Evolutionary conservation across 2,888 invertebrate species (phyloP).

Genomic region (Cataglyphis cursor): DNA sequence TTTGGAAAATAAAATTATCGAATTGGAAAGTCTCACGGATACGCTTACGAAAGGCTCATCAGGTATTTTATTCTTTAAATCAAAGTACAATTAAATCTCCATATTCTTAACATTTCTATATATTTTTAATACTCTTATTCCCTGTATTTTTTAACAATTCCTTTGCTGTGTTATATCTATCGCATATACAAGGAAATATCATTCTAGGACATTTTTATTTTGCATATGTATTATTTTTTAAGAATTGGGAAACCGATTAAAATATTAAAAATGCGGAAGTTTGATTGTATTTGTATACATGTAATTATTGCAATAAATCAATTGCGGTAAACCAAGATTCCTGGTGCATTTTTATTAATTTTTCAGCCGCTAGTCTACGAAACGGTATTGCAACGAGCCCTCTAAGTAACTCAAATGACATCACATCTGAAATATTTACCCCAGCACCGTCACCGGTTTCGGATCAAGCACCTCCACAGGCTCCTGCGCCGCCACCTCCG

Average conservation of each 20-base stretch:
- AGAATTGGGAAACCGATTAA: background rate
- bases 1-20: constrained; percentile 96
- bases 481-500: constrained; percentile 88
- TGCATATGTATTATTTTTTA: background rate
- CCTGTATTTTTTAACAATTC: background rate
- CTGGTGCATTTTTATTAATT: background rate
- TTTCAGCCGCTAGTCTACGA: constrained; percentile 77
- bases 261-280: background rate
- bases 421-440: constrained; percentile 75
- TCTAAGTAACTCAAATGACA: constrained; percentile 77
- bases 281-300: background rate
- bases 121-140: background rate
- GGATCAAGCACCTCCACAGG: constrained; percentile 88
- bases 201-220: background rate
- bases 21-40: constrained; percentile 95
- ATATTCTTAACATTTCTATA: background rate
- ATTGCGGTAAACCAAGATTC: background rate
- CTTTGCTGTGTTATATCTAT: background rate
- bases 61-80: constrained; percentile 81
- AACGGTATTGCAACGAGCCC: constrained; percentile 81
- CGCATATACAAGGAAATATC: background rate
- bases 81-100: background rate
- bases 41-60: constrained; percentile 91
- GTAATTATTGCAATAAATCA: background rate
- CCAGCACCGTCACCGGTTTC: constrained; percentile 85